phyloP scores from a whole-genome alignment of 2,888 invertebrate species.

The Endotricha flammealis region DNA sequence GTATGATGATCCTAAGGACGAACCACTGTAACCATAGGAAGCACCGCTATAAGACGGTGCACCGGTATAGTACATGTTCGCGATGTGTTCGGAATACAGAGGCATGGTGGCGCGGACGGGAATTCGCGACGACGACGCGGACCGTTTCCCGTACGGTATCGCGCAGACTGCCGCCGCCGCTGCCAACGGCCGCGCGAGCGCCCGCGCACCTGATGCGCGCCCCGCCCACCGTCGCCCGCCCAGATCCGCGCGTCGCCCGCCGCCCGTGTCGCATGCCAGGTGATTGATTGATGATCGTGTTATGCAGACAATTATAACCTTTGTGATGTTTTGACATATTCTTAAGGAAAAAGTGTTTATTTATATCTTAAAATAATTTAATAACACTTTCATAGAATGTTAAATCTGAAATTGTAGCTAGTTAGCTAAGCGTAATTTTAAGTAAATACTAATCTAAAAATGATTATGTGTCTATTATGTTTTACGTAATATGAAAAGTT shows the following conservation, averaged over 20 bases:
- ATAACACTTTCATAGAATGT: too few relatives aligned
- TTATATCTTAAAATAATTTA: too few relatives aligned
- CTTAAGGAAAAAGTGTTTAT: conserved; percentile 49
- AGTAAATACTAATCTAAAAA: too few relatives aligned
- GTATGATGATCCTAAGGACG: conserved; percentile 53
- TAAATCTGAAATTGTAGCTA: too few relatives aligned
- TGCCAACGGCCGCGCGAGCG: conserved; percentile 23
- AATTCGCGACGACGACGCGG: conserved; percentile 33
- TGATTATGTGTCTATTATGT: too few relatives aligned
- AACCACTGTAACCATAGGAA: conserved; percentile 62
- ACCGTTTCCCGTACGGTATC: conserved; percentile 37
- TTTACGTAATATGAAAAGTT: too few relatives aligned
- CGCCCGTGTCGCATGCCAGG: conserved; percentile 38
- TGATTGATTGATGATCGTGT: conserved; percentile 70
- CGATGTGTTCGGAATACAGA: conserved; percentile 82
- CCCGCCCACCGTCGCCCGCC: conserved; percentile 37
- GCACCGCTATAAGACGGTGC: conserved; percentile 68
- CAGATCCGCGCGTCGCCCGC: conserved; percentile 25
- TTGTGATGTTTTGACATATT: conserved; percentile 38
- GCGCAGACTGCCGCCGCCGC: conserved; percentile 44
- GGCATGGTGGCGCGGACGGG: conserved; percentile 76
- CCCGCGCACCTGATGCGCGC: conserved; percentile 37
- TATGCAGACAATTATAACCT: conserved; percentile 57
- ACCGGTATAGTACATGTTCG: conserved; percentile 77
- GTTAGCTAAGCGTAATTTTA: too few relatives aligned